Percentiles rank a stretch among this genome's conserved stretches.
Evolutionary conservation across 1,140 invertebrate genomes (phyloP).

Genomic region (Drosophila triauraria): DNA sequence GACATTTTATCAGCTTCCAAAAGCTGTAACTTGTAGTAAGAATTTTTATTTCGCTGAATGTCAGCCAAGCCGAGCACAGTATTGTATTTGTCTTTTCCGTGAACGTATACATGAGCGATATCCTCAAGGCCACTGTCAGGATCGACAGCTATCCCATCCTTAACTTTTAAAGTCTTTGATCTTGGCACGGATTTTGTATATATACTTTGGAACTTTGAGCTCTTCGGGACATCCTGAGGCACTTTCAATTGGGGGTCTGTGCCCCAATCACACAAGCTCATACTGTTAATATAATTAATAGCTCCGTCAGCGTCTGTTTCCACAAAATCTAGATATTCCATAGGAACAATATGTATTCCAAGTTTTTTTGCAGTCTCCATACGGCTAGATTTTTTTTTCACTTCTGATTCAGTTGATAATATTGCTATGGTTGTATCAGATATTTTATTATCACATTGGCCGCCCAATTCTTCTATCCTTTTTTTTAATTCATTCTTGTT

Average conservation of each 20-base stretch:
- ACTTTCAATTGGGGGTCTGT: slow-evolving; percentile 88
- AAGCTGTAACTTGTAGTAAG: slow-evolving; percentile 97
- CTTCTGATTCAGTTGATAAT: slow-evolving; percentile 90
- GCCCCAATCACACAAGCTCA: slow-evolving; percentile 93
- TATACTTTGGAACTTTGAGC: slow-evolving; percentile 88
- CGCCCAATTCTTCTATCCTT: slow-evolving; percentile 91
- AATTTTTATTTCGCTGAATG: slow-evolving; percentile 94
- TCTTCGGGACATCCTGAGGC: slow-evolving; percentile 86
- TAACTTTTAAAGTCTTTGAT: slow-evolving; percentile 92
- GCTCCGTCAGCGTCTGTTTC: slow-evolving; percentile 87
- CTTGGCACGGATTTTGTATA: slow-evolving; percentile 89
- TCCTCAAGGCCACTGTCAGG: slow-evolving; percentile 94
- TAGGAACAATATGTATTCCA: slow-evolving; percentile 92
- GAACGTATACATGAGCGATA: slow-evolving; percentile 92
- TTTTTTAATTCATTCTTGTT: slow-evolving; percentile 89
- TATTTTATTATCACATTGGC: slow-evolving; percentile 89
- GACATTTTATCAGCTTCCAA: slow-evolving; percentile 90
- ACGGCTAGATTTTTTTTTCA: slow-evolving; percentile 89
- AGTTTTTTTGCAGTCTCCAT: slow-evolving; percentile 89
- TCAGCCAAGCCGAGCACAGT: slow-evolving; percentile 94
- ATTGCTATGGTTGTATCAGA: slow-evolving; percentile 90
- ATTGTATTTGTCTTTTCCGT: slow-evolving; percentile 89
- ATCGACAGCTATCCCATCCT: slow-evolving; percentile 95
- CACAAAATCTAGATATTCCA: slow-evolving; percentile 91
- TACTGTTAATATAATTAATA: slow-evolving; percentile 89